Conservation (phyloP, 2,888 invertebrate species). For the Aspidapion aeneum region DNA sequence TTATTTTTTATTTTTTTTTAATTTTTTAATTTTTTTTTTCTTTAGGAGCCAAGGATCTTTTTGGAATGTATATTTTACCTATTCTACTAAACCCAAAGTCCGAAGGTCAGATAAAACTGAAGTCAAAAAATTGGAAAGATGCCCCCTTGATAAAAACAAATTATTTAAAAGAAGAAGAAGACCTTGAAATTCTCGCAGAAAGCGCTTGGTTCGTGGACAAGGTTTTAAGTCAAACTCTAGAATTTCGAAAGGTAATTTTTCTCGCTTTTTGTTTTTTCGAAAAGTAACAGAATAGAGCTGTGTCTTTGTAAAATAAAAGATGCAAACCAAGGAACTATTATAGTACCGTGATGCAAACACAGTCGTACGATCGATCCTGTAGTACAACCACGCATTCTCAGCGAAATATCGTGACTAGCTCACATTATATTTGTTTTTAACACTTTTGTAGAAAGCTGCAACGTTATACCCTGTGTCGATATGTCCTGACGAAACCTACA, state of each 20-base stretch:
- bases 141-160: constrained; percentile 76
- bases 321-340: no score
- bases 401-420: no score
- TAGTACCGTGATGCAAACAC: no score
- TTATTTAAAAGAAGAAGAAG: constrained; percentile 64
- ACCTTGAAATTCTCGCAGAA: constrained; percentile 56
- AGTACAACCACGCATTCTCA: no score
- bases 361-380: no score
- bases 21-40: no score
- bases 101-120: constrained; percentile 63
- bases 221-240: constrained; percentile 52
- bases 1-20: no score
- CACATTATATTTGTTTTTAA: no score
- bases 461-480: constrained; percentile 41
- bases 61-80: constrained; percentile 12
- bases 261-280: no score
- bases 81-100: constrained; percentile 74
- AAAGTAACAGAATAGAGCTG: no score
- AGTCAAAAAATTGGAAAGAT: constrained; percentile 67
- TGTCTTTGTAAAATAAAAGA: no score
- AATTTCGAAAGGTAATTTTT: constrained; percentile 48
- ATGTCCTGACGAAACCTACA: constrained; percentile 46
- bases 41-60: constrained; percentile 4
- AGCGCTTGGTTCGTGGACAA: constrained; percentile 57
- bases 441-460: constrained; percentile 8